Evolutionary conservation across 2,797 vertebrate species (phyloP).

Genomic region (Characodon lateralis): DNA sequence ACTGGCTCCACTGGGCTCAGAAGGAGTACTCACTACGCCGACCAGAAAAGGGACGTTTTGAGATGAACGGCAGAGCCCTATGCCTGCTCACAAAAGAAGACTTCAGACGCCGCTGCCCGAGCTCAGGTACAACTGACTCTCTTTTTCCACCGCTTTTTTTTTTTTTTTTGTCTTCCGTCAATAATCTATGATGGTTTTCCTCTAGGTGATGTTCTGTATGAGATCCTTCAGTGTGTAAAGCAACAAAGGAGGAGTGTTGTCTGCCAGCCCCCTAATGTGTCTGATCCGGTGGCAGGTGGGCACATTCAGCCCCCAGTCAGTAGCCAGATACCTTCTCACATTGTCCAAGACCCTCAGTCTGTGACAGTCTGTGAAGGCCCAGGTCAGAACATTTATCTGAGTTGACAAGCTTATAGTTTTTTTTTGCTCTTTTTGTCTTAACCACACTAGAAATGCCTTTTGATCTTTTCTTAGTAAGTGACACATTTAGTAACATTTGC

Average conservation of each 20-base stretch:
- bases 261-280: conserved; percentile 46
- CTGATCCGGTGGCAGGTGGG: conserved; percentile 8
- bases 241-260: conserved; percentile 82
- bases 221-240: conserved; percentile 90
- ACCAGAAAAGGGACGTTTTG: conserved; percentile 80
- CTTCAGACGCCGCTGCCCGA: conserved; percentile 88
- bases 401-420: not conserved
- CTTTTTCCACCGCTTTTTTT: not conserved
- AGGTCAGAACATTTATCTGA: conserved; percentile 43
- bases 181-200: conserved; percentile 2
- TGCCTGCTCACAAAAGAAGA: conserved; percentile 94
- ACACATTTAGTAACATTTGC: not conserved
- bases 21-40: conserved; percentile 85
- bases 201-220: conserved; percentile 92
- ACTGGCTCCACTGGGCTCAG: conserved; percentile 93
- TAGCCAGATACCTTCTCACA: conserved; percentile 30
- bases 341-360: conserved; percentile 40
- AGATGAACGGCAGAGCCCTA: conserved; percentile 91
- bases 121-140: conserved; percentile 81
- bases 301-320: conserved; percentile 25
- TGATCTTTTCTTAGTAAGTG: not conserved
- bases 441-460: not conserved
- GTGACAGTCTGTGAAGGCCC: conserved; percentile 3
- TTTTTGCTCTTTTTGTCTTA: not conserved
- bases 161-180: not conserved